Evolutionary conservation across 1,140 invertebrate species (phyloP), one percentile per base, ranked within the genome.

Genomic region (Stratiolaelaps scimitus): DNA sequence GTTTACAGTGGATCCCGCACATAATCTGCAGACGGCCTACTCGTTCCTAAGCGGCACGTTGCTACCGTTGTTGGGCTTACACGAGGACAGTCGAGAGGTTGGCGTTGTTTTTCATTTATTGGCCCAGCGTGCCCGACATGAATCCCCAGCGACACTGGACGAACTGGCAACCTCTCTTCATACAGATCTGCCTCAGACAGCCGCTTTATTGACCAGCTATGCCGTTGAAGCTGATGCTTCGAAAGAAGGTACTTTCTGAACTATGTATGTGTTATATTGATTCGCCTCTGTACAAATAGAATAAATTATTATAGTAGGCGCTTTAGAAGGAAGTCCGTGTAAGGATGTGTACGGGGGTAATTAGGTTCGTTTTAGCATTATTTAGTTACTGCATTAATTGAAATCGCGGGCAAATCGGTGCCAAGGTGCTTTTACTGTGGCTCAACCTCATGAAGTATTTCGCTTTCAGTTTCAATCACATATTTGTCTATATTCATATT

Each of bases 1-100:
- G 15, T 15, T 60, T 17, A 17, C 53, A 60, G 53, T 60, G 1
- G 23, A 60, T 60, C 53, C 53, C 17, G 4, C 4, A 1, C n/a
- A 60, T 4, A 60, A 60, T 23, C 53, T 60, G 4, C 53, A 60
- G 23, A 60, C 53, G 15, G 53, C 34, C 1, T 60, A 60, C 23
- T 29, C 13, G 17, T 60, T 60, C 53, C 26, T 60, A 1, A 60
- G 53, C 53, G 13, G 34, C 15, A 60, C 53, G 4, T 15, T 60
- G 15, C 53, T 60, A 17, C 53, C 53, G 2, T 19, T 60, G 34
- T 26, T 60, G 17, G 17, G 15, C 13, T 23, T 60, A 2, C 53
- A 60, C 15, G 53, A 60, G 34, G 23, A 60, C 53, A 60, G 53
- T 34, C 53, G 53, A 15, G 53, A 60, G 26, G 34, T 60, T 10